These are phyloP conservation scores for Dynastes hyllus DNA, from an alignment of 2,888 invertebrate species.

Conservation along the genomic window DNA sequence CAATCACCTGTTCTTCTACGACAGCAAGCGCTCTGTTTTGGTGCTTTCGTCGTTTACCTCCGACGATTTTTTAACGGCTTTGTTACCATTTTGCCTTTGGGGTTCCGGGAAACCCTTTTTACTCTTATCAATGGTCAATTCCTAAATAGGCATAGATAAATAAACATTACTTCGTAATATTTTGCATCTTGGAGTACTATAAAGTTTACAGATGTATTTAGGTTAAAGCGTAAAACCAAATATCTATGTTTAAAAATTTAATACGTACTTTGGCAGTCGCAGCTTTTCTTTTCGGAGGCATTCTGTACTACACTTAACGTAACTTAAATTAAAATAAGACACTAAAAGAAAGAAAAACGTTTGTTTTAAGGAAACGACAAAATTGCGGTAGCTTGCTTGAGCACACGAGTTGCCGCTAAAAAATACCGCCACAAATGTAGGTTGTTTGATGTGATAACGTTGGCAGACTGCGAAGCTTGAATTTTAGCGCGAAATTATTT, in stretches of 20 bases:
- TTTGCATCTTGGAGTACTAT: too few species aligned
- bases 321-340: constrained; percentile 31
- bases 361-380: constrained; percentile 9
- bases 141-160: too few species aligned
- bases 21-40: constrained; percentile 17
- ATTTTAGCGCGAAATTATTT: constrained; percentile 20
- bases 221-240: constrained; percentile 11
- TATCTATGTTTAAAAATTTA: constrained; percentile 3
- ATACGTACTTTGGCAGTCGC: constrained; percentile 51
- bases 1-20: constrained; percentile 61
- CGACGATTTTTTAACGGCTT: constrained; percentile 62
- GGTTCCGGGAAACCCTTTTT: constrained; percentile 30
- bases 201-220: neutral
- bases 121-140: neutral
- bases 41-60: constrained; percentile 64
- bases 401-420: constrained; percentile 44
- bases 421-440: constrained; percentile 50
- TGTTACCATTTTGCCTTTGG: constrained; percentile 44
- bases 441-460: constrained; percentile 10
- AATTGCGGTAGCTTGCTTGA: constrained; percentile 10
- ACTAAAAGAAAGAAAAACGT: constrained; percentile 12
- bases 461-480: neutral
- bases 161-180: too few species aligned
- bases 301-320: constrained; percentile 30
- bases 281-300: constrained; percentile 57